Evolutionary conservation across 2,113 vertebrate genomes (phyloP).

Genomic region (Cyprinodon variegatus): DNA sequence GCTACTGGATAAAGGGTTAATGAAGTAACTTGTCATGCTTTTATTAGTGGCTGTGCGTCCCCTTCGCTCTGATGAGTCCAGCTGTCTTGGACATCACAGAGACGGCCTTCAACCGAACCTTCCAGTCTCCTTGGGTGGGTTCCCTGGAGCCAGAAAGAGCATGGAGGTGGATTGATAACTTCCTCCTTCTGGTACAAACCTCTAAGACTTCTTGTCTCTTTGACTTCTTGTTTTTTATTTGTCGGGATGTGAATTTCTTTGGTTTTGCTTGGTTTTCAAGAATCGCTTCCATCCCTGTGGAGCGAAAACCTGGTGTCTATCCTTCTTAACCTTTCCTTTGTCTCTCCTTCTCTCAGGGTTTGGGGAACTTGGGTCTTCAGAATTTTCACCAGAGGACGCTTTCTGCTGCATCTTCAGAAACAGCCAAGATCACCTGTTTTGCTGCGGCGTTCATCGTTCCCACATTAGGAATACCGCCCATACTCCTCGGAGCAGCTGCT

Average conservation of each 20-base stretch:
- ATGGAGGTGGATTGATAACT: slow-evolving; percentile 72
- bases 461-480: slow-evolving; percentile 78
- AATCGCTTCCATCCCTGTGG: too few species aligned
- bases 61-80: slow-evolving; percentile 61
- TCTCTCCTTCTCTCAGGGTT: slow-evolving; percentile 61
- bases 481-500: slow-evolving; percentile 80
- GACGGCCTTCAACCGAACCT: slow-evolving; percentile 64
- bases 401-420: slow-evolving; percentile 67
- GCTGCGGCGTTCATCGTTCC: slow-evolving; percentile 76
- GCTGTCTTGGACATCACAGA: slow-evolving; percentile 52
- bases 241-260: too few species aligned
- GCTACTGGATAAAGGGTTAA: too few species aligned
- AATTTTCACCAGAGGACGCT: slow-evolving; percentile 85
- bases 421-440: slow-evolving; percentile 79
- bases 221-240: too few species aligned
- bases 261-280: too few species aligned
- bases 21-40: not conserved
- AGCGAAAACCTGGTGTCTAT: too few species aligned
- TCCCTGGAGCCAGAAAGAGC: slow-evolving; percentile 48
- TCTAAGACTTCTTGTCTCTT: too few species aligned
- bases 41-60: slow-evolving; percentile 69
- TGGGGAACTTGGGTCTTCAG: slow-evolving; percentile 83
- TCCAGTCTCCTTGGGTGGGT: slow-evolving; percentile 67
- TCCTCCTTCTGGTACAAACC: slow-evolving; percentile 23
- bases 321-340: too few species aligned